A percentile compares a stretch with the other conserved stretches of the same genome.
phyloP scores from a whole-genome alignment of 2,113 vertebrate species.

The Gasterosteus nipponicus region DNA sequence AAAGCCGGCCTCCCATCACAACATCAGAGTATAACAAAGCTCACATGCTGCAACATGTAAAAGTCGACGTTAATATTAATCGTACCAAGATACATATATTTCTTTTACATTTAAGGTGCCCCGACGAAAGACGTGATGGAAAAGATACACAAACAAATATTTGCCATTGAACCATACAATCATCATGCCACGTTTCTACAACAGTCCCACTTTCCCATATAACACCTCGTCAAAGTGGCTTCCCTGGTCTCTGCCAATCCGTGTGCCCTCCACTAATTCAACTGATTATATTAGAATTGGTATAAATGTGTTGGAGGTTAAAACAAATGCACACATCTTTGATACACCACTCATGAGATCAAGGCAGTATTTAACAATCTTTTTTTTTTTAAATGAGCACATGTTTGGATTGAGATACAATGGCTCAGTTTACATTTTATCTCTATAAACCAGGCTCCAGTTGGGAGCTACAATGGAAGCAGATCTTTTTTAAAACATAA shows the following conservation, averaged over 20 bases:
- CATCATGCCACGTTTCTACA: slow-evolving; percentile 40
- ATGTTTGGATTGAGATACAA: slow-evolving; percentile 12
- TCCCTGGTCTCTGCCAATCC: neutral
- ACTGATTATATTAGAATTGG: slow-evolving; percentile 19
- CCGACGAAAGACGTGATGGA: slow-evolving; percentile 17
- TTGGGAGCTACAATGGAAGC: neutral
- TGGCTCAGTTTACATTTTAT: slow-evolving; percentile 16
- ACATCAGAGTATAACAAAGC: slow-evolving; percentile 39
- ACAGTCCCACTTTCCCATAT: slow-evolving; percentile 24
- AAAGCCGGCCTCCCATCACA: slow-evolving; percentile 13
- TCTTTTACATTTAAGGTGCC: slow-evolving; percentile 51
- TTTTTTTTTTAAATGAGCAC: slow-evolving; percentile 30
- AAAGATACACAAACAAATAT: slow-evolving; percentile 1
- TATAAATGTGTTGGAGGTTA: slow-evolving; percentile 36
- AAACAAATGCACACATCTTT: slow-evolving; percentile 42
- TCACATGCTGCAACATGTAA: slow-evolving; percentile 45
- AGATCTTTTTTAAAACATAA: neutral
- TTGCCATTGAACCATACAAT: slow-evolving; percentile 30
- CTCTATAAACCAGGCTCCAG: slow-evolving; percentile 16
- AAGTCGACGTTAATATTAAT: slow-evolving; percentile 34
- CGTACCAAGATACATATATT: neutral
- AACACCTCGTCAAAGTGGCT: slow-evolving; percentile 13
- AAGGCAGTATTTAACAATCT: slow-evolving; percentile 35
- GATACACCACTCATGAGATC: slow-evolving; percentile 37
- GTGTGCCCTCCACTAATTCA: slow-evolving; percentile 30